Evolutionary conservation across 35 echinoderm and acorn worm genomes (phyloP).

Genomic region (Ophiothrix spiculata): DNA sequence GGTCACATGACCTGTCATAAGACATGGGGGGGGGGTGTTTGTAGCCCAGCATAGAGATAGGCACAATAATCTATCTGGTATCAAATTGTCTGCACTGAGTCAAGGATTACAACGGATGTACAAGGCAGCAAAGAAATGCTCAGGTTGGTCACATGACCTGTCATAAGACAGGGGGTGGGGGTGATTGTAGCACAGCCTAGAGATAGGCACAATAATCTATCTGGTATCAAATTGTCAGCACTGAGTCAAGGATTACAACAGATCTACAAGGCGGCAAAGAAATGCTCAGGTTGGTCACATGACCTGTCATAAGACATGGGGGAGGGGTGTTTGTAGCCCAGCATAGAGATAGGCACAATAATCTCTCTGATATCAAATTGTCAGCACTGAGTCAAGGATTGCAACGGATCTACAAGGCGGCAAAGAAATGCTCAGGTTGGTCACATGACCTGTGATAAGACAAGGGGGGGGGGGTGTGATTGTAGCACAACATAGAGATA

Average conservation of each 20-base stretch:
- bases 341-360: slow-evolving; percentile 76
- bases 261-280: slow-evolving; percentile 74
- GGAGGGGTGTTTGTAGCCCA: slow-evolving; percentile 94
- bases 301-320: too few relatives aligned
- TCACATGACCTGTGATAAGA: too few relatives aligned
- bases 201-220: slow-evolving; percentile 65
- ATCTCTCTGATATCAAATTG: slow-evolving; percentile 74
- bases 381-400: slow-evolving; percentile 64
- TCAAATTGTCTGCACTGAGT: slow-evolving; percentile 68
- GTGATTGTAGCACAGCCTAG: slow-evolving; percentile 91
- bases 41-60: slow-evolving; percentile 92
- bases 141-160: too few relatives aligned
- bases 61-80: slow-evolving; percentile 63
- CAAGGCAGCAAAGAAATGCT: slow-evolving; percentile 64
- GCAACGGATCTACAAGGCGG: slow-evolving; percentile 72
- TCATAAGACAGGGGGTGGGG: too few relatives aligned
- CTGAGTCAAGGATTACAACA: slow-evolving; percentile 66
- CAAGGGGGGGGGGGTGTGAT: too few relatives aligned
- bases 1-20: too few relatives aligned
- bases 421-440: slow-evolving; percentile 70
- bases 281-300: slow-evolving; percentile 70
- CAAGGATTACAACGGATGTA: slow-evolving; percentile 78
- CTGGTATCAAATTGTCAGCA: slow-evolving; percentile 75
- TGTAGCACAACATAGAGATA: slow-evolving; percentile 90
- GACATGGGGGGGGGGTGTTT: too few relatives aligned